Percentiles rank a stretch among this genome's conserved stretches.
phyloP scores from a whole-genome alignment of 2,888 invertebrate genomes.

The Trichogramma evanescens region DNA sequence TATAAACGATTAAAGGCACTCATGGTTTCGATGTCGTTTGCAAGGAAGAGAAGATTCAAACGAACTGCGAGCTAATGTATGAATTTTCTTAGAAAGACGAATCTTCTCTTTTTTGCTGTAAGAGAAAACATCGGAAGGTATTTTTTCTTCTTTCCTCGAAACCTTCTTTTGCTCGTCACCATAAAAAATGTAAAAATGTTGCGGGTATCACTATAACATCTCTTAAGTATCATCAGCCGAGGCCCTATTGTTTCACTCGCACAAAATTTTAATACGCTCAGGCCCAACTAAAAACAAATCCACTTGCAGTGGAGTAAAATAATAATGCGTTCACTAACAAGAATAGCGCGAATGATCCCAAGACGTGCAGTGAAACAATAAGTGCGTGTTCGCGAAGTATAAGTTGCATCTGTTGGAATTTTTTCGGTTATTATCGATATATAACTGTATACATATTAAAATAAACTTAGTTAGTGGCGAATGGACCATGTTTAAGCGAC shows the following conservation, averaged over 20 bases:
- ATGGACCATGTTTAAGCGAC: neutral
- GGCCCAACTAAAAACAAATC: too few relatives aligned
- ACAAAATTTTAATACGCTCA: neutral
- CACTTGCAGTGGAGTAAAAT: constrained; percentile 4
- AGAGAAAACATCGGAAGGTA: neutral
- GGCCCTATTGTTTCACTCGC: constrained; percentile 9
- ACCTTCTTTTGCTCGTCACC: constrained; percentile 9
- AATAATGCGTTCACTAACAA: constrained; percentile 7
- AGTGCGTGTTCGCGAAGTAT: neutral
- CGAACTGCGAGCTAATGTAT: neutral
- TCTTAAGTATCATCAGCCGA: constrained; percentile 18
- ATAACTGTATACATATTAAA: constrained; percentile 11
- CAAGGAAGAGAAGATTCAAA: constrained; percentile 1
- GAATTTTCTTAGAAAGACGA: neutral
- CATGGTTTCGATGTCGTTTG: constrained; percentile 8
- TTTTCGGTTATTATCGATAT: constrained; percentile 14
- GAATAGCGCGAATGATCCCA: neutral
- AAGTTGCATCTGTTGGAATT: constrained; percentile 5
- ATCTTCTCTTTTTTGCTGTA: neutral
- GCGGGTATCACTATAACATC: constrained; percentile 13
- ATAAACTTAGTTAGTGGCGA: neutral
- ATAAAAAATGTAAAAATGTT: constrained; percentile 5
- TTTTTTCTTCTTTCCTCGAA: neutral
- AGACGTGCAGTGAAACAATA: neutral
- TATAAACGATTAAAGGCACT: neutral